Evolutionary conservation across 1,140 invertebrate genomes (phyloP), one percentile per base, ranked within the genome.

Genomic region (Hylaeus volcanicus): DNA sequence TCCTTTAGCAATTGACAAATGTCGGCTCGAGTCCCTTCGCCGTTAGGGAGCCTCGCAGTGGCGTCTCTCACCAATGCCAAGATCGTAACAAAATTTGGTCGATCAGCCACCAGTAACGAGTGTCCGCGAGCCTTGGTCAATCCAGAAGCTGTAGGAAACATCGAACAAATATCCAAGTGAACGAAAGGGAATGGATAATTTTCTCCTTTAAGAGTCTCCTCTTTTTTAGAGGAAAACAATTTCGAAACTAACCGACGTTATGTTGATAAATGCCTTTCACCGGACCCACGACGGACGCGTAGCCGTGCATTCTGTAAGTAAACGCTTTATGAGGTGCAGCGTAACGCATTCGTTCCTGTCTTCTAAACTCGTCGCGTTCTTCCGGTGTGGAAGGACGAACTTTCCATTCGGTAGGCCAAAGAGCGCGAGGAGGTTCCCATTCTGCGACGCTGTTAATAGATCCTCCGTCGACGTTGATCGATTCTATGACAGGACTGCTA

Each of bases 41-140:
- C 98, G 92, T 98, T 99, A 1, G 98, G 98, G 76, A 99, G 93
- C 63, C 98, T 93, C 0, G 98, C 98, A 0, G 98, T 97, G 4
- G 98, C 97, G 94, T 99, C 98, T 60, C 98, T 94, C 11, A 99
- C 98, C 56, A 99, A 93, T 14, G 98, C 97, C 8, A 98, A 92
- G 89, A 99, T 98, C 6, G 98, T 98, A 12, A 98, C 98, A 92
- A 96, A 98, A 76, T 98, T 97, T 43, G 98, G 98, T 61, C 98
- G 93, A 89, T 97, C 96, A 4, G 96, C 95, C 1, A 96, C 95
- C 69, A 99, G 94, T 68, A 99, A 94, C 3, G 96, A 96, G 91
- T 98, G 97, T 45, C 97, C 98, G 61, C 98, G 94, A 0, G 97
- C 95, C 90, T 96, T 96, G 87, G 95, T 92, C 83, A 94, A 83